These are phyloP conservation scores for Enteromius paludinosus DNA, from an alignment of 2,797 vertebrate species.

Conservation along the genomic window DNA sequence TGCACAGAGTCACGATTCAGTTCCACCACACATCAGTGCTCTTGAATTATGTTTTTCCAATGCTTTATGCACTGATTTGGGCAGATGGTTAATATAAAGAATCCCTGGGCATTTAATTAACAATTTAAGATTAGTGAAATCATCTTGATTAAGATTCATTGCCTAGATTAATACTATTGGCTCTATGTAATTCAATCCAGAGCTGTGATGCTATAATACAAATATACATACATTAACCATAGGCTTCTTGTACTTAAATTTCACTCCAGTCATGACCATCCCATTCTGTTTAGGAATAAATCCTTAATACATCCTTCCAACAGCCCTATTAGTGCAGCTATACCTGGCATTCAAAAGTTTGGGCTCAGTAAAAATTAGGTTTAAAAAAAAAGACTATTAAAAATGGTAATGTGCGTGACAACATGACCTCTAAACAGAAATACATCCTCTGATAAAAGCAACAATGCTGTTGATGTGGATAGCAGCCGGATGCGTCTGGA, in stretches of 20 bases:
- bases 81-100: neutral
- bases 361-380: neutral
- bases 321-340: slow-evolving; percentile 9
- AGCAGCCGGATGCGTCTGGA: neutral
- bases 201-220: neutral
- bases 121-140: neutral
- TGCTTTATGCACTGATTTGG: neutral
- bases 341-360: neutral
- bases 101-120: neutral
- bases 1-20: slow-evolving; percentile 25
- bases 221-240: neutral
- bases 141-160: neutral
- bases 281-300: neutral
- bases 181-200: neutral
- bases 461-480: neutral
- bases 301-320: slow-evolving; percentile 10
- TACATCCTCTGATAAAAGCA: slow-evolving; percentile 11
- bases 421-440: slow-evolving; percentile 30
- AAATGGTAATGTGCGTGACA: neutral
- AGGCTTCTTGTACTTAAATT: neutral
- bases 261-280: neutral
- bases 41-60: slow-evolving; percentile 16
- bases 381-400: neutral
- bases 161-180: neutral
- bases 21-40: neutral